Base-by-base conservation (phyloP, 2,888 invertebrate species). In the Orthosia cruda region DNA sequence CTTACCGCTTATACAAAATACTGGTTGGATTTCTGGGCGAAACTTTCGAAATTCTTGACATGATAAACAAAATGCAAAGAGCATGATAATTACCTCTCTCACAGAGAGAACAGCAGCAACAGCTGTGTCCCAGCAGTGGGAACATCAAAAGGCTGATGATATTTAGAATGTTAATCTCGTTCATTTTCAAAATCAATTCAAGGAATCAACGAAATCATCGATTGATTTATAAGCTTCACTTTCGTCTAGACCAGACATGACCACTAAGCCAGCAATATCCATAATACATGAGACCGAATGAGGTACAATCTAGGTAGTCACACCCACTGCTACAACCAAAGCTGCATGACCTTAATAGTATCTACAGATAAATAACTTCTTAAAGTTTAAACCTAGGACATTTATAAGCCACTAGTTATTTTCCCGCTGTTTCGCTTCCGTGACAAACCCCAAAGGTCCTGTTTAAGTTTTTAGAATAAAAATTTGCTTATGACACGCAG, bases 271-370 rank as follows among this genome's bases (percentile, higher is more conserved):
- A 26, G 40, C 11, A 20, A 15, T 65, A 81, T 82, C 57, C 61
- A 82, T 70, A 70, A 61, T 50, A 66, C 62, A 77, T 77, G 59
- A 66, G 47, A 23, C 16, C 18, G 26, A 63, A 81, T 63, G 76
- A 58, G 57, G 26, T 11, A 26, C 40, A 54, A 58, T 20, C 20
- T 71, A 54, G 18, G 40, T 26, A 47, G 26, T 54, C 11, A 59
- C 63, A 59, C 81, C 81, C 74, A 80, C 77, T 26, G 16, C 12
- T 18, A 71, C 49, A 20, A 18, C 23, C n/a, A 26, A 77, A 80
- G 23, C 81, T 54, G 15, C 16, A 0, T 50, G 64, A 64, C 81
- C 58, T 80, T 64, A 74, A 50, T 50, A 49, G 45, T 64, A 40
- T 40, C 40, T 40, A 16, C 15, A 73, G 18, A 74, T 18, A n/a